These are phyloP conservation scores for Eupithecia subumbrata DNA, from an alignment of 2,888 invertebrate genomes.

Conservation along the genomic window DNA sequence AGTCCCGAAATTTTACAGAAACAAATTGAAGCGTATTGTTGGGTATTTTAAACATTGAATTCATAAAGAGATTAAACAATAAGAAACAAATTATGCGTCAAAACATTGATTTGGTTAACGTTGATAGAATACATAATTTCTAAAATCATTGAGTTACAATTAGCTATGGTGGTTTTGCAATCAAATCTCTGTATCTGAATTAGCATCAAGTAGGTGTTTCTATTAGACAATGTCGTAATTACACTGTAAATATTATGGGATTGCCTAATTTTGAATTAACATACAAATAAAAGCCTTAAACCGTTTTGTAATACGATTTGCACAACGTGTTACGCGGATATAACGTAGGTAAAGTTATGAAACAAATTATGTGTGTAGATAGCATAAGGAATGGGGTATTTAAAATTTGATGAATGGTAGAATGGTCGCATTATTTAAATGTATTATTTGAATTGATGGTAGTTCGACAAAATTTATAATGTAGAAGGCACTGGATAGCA, in stretches of 20 bases:
- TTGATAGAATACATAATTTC: not conserved
- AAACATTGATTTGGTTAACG: not conserved
- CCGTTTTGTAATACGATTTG: not conserved
- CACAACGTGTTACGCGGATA: not conserved
- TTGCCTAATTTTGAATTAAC: not conserved
- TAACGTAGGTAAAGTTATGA: not conserved
- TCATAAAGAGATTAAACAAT: not conserved
- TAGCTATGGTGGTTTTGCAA: not conserved
- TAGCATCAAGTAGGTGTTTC: not conserved
- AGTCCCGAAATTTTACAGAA: not conserved
- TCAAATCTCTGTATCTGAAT: not conserved
- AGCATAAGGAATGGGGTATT: not conserved
- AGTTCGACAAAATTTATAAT: not conserved
- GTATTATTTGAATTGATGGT: too few species aligned
- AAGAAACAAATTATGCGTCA: not conserved
- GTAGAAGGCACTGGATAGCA: not conserved
- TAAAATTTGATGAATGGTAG: not conserved
- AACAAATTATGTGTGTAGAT: not conserved
- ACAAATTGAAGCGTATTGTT: not conserved
- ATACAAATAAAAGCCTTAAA: not conserved
- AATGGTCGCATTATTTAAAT: too few species aligned
- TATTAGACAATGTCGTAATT: not conserved
- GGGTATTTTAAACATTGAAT: not conserved
- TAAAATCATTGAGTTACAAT: too few species aligned
- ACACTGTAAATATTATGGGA: not conserved